Conservation (phyloP, 2,888 invertebrate genomes). For the Cyclophora punctaria region DNA sequence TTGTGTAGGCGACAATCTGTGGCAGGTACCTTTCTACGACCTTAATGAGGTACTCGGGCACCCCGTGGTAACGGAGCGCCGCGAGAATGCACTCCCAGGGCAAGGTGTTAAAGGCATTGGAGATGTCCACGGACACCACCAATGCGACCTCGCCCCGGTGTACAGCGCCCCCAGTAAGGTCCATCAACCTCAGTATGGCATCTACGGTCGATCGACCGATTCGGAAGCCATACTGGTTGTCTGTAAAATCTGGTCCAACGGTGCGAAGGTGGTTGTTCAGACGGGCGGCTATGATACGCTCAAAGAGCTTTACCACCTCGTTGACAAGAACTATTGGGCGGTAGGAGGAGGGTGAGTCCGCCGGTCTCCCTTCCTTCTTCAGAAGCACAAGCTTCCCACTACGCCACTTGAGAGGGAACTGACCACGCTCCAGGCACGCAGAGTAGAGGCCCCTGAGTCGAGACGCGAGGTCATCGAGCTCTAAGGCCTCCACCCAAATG, state of each 20-base stretch:
- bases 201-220: constrained; percentile 3
- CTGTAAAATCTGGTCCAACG: constrained; percentile 8
- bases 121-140: no score
- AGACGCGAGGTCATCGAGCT: background rate
- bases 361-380: background rate
- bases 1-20: no score
- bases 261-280: constrained; percentile 3
- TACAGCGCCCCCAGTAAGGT: no score
- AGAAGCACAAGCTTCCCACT: background rate
- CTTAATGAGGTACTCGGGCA: constrained; percentile 12
- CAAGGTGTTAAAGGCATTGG: constrained; percentile 22
- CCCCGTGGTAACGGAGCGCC: constrained; percentile 13
- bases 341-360: background rate
- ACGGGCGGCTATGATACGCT: constrained; percentile 1
- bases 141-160: no score
- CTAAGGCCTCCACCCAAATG: background rate
- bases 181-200: constrained; percentile 2
- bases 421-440: background rate
- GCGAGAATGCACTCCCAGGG: constrained; percentile 18
- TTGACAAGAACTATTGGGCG: background rate
- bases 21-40: no score
- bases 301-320: background rate
- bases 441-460: background rate
- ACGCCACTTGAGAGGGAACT: background rate
- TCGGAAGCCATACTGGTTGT: constrained; percentile 8